These are phyloP conservation scores for Leuciscus idus DNA, from an alignment of 2,113 vertebrate species.

Conservation along the genomic window DNA sequence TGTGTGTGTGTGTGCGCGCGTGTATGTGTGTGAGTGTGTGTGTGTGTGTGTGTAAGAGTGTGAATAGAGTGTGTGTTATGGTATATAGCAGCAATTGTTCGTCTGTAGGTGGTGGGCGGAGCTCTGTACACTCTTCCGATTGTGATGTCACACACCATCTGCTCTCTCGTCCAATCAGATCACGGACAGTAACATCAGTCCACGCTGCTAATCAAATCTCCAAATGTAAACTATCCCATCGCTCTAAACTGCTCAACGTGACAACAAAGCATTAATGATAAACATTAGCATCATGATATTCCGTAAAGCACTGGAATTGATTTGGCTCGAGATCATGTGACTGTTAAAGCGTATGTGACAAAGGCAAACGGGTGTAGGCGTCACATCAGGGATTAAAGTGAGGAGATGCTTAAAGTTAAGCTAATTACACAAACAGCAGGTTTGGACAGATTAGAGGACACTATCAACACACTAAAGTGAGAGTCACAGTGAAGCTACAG, in stretches of 20 bases:
- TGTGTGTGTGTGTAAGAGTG: background rate
- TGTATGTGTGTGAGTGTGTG: slow-evolving; percentile 7
- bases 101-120: slow-evolving; percentile 14
- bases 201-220: slow-evolving; percentile 1
- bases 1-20: background rate
- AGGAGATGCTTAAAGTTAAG: background rate
- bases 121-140: slow-evolving; percentile 16
- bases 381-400: background rate
- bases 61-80: slow-evolving; percentile 27
- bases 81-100: slow-evolving; percentile 11
- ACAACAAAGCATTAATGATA: too few species aligned
- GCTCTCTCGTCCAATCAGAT: slow-evolving; percentile 23
- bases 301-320: background rate
- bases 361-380: background rate
- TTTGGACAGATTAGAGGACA: background rate
- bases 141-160: slow-evolving; percentile 1
- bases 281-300: too few species aligned
- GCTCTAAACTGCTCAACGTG: too few species aligned
- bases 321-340: background rate
- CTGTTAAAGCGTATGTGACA: background rate
- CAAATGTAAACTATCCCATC: background rate
- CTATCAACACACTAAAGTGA: background rate
- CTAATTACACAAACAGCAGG: background rate
- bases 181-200: background rate
- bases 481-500: background rate